Percentiles rank a stretch among this genome's conserved stretches.
These are phyloP conservation scores for Lepidochitona cinerea DNA, from an alignment of 2,888 invertebrate genomes.

Conservation along the genomic window DNA sequence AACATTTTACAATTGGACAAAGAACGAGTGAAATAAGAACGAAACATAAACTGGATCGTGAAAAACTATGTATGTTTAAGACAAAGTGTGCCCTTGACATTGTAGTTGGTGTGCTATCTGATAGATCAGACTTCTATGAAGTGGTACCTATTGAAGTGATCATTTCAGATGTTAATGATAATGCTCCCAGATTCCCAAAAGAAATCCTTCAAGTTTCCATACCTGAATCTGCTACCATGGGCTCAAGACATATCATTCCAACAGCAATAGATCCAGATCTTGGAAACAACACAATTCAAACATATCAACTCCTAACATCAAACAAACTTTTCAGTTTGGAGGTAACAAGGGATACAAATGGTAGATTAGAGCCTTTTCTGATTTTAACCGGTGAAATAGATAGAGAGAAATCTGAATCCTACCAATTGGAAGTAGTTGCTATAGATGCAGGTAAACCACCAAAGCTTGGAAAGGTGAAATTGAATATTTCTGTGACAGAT, in stretches of 20 bases:
- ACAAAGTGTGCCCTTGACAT: not conserved
- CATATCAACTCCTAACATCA: conserved; percentile 5
- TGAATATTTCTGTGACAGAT: conserved; percentile 11
- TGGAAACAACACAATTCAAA: conserved; percentile 17
- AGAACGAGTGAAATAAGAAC: conserved; percentile 9
- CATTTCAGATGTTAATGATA: conserved; percentile 38
- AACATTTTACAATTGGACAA: conserved; percentile 2
- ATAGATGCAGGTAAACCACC: not conserved
- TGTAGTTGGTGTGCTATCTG: not conserved
- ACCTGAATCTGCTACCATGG: conserved; percentile 13
- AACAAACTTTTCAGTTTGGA: conserved; percentile 23
- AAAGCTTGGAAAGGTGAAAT: not conserved
- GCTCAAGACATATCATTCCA: not conserved
- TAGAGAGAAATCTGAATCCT: not conserved
- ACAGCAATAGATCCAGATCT: conserved; percentile 8
- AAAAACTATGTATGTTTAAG: conserved; percentile 11
- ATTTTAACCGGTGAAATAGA: not conserved
- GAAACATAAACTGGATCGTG: conserved; percentile 11
- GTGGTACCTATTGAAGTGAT: conserved; percentile 30
- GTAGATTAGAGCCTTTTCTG: conserved; percentile 26
- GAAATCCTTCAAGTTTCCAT: not conserved
- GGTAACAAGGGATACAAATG: conserved; percentile 21
- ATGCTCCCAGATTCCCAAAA: conserved; percentile 30
- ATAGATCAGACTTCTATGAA: conserved; percentile 17
- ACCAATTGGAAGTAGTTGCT: not conserved